These are phyloP conservation scores for Nycticebus coucang DNA, from an alignment of 2,113 vertebrate species.

Conservation along the genomic window DNA sequence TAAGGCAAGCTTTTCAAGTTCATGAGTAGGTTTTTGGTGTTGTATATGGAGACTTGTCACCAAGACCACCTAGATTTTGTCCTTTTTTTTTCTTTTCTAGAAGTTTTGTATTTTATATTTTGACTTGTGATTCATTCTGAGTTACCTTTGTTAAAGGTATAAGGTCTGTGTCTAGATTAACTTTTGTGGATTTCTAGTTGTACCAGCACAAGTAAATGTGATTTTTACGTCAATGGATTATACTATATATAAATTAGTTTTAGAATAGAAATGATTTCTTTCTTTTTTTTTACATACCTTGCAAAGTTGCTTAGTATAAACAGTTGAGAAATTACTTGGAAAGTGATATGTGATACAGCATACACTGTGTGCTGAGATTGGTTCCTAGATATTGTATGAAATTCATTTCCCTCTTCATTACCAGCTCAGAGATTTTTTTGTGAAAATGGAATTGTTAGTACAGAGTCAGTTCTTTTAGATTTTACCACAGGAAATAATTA, in stretches of 20 bases:
- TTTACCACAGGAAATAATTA: background rate
- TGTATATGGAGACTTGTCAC: background rate
- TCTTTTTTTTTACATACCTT: background rate
- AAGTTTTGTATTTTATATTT: conserved; percentile 9
- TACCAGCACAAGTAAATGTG: background rate
- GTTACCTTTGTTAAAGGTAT: background rate
- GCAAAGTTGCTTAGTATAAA: background rate
- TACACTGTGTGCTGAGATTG: background rate
- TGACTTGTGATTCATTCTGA: background rate
- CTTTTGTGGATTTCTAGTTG: background rate
- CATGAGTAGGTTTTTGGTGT: background rate
- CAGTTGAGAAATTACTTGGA: background rate
- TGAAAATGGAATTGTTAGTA: conserved; percentile 3
- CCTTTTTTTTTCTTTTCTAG: background rate
- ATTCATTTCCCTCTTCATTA: background rate
- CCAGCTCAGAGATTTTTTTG: background rate
- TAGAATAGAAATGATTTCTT: background rate
- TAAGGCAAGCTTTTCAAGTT: background rate
- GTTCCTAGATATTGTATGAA: background rate
- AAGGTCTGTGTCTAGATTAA: background rate
- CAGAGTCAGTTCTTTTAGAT: conserved; percentile 32
- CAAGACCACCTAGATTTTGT: background rate
- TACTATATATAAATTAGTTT: background rate
- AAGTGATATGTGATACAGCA: background rate
- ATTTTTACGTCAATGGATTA: conserved; percentile 20